Evolutionary conservation across 1,140 invertebrate species (phyloP).

Genomic region (Zaprionus capensis): DNA sequence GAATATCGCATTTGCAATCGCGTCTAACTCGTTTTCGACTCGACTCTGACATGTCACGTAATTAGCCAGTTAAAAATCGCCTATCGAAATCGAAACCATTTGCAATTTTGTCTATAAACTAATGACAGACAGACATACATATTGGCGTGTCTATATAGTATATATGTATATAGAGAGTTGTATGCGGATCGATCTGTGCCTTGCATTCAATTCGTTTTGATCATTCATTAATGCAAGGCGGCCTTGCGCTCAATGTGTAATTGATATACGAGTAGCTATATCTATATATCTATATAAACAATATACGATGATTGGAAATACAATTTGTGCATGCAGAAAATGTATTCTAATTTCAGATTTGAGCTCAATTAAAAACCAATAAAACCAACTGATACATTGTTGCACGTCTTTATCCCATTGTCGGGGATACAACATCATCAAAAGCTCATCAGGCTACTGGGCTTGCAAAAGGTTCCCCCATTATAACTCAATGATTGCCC

Average conservation of each 20-base stretch:
- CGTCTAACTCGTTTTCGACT: conserved; percentile 68
- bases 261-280: conserved; percentile 52
- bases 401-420: conserved; percentile 10
- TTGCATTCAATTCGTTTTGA: conserved; percentile 57
- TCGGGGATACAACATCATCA: conserved; percentile 24
- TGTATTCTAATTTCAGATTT: conserved; percentile 10
- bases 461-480: conserved; percentile 16
- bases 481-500: conserved; percentile 32
- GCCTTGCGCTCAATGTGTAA: conserved; percentile 73
- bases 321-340: conserved; percentile 14
- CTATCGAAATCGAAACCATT: conserved; percentile 36
- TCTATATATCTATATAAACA: conserved; percentile 23
- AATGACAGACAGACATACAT: conserved; percentile 22
- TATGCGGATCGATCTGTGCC: neutral
- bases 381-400: conserved; percentile 14
- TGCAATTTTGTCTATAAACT: conserved; percentile 44
- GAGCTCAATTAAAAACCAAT: conserved; percentile 1
- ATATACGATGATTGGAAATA: neutral
- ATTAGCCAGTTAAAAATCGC: conserved; percentile 51
- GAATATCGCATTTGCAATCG: conserved; percentile 53
- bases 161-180: neutral
- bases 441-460: conserved; percentile 52
- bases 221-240: conserved; percentile 48
- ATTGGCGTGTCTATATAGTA: neutral
- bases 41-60: conserved; percentile 74